Conservation (phyloP, 92 coral and sea anemone species). For the Zoanthus solanderi region DNA sequence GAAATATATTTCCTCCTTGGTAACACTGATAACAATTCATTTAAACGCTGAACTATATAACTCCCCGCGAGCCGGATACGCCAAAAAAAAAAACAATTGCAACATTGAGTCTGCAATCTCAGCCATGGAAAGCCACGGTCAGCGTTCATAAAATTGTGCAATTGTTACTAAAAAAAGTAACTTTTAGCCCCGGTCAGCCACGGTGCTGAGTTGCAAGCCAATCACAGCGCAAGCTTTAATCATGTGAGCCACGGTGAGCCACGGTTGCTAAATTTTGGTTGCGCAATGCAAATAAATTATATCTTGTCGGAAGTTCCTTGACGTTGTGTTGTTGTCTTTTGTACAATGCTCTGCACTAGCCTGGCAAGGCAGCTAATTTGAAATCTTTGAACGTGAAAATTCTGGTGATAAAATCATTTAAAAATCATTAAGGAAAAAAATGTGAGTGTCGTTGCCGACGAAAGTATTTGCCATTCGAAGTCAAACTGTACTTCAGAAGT, state of each 20-base stretch:
- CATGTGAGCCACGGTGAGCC: not conserved
- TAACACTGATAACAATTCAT: not conserved
- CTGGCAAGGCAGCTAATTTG: not conserved
- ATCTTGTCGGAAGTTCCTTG: not conserved
- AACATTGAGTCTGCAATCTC: not conserved
- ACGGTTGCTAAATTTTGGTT: not conserved
- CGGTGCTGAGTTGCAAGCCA: not conserved
- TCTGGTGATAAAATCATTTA: not conserved
- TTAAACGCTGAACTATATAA: not conserved
- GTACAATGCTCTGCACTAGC: conserved; percentile 1
- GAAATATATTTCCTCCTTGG: not conserved
- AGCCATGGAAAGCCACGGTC: not conserved
- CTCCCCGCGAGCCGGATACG: not conserved
- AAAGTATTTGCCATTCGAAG: not conserved
- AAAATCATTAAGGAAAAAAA: not conserved
- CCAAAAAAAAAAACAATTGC: not conserved
- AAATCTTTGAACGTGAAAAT: not conserved
- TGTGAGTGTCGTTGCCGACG: not conserved
- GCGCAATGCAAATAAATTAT: not conserved
- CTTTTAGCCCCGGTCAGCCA: not conserved
- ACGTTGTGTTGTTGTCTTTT: not conserved
- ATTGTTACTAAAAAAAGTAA: no score
- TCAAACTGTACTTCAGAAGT: no score
- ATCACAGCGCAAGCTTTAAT: not conserved
- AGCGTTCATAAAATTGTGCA: not conserved